phyloP scores from a whole-genome alignment of 2,113 vertebrate species.

The Indicator indicator region DNA sequence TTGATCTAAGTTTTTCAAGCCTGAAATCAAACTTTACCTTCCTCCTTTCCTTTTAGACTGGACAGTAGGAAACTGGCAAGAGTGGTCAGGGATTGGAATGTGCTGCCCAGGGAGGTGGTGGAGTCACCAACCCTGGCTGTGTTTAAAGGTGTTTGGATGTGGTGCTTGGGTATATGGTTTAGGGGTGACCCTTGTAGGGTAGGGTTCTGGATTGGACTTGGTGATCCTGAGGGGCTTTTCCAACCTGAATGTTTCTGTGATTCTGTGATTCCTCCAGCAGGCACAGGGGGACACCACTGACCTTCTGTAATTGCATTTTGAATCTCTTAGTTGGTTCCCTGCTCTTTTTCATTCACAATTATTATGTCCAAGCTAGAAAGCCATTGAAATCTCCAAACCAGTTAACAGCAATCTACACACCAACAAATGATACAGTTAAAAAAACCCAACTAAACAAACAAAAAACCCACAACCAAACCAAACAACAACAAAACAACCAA shows the following conservation, averaged over 20 bases:
- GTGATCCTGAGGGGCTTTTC: too few relatives aligned
- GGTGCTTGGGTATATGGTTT: too few relatives aligned
- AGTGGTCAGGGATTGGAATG: too few relatives aligned
- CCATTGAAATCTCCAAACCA: neutral
- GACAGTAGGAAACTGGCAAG: too few relatives aligned
- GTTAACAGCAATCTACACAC: neutral
- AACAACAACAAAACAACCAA: too few relatives aligned
- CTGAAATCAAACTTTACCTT: neutral
- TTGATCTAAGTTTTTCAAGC: neutral
- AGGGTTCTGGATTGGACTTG: too few relatives aligned
- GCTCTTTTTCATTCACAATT: neutral
- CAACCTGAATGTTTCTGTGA: too few relatives aligned
- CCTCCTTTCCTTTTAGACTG: neutral
- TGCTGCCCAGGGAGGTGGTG: too few relatives aligned
- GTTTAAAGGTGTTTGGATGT: too few relatives aligned
- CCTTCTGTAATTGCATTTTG: neutral
- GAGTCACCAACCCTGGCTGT: too few relatives aligned
- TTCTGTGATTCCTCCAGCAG: neutral
- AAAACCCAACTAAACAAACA: neutral
- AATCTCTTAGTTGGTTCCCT: neutral
- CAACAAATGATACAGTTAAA: neutral
- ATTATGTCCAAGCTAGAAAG: neutral
- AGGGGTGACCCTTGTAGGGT: too few relatives aligned
- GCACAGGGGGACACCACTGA: neutral
- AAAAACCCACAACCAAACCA: too few relatives aligned